Evolutionary conservation across 2,113 vertebrate species (phyloP), one percentile per base, ranked within the genome.

Genomic region (Zootoca vivipara): DNA sequence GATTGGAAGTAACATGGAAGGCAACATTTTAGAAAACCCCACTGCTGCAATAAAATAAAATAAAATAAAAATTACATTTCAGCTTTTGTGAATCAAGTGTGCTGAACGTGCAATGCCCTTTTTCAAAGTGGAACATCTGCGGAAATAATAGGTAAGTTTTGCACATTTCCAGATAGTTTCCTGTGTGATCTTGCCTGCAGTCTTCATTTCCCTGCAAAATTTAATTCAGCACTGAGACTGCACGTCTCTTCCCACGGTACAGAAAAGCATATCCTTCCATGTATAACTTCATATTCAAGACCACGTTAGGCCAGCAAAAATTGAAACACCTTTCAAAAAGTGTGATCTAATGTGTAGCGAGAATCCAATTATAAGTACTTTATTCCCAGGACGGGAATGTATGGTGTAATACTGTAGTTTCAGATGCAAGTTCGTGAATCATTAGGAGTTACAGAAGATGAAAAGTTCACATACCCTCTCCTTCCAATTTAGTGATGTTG

Each of bases 271-370:
- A 67, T 83, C 35, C 40, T 83, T 42, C 62, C 42, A 58, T 6
- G 26, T 35, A 15, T 38, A 88, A 67, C 87, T 78, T 56, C 72
- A 88, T 83, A 56, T 38, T 67, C 42, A 56, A 69, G 73, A 38
- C 26, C 62, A 70, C 30, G 20, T 83, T 88, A 78, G 77, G 46
- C 12, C 42, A 42, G 64, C 26, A 58, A 79, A 89, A 89, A 46
- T 9, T 33, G 82, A 89, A 85, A 85, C 65, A 72, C 82, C 74
- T 79, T 79, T 79, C 52, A 13, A 26, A 85, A 89, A 73, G 75
- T 88, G 87, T 88, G 87, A 88, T 88, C 82, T 69, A 83, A 88
- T 78, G 74, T 58, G 73, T 77, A 83, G 73, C 30, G 80, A 88
- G 24, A 88, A 88, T 83, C 73, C 81, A 88, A 88, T 88, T 88